These are phyloP conservation scores for Spilosoma lubricipeda DNA, from an alignment of 2,888 invertebrate genomes.

Conservation along the genomic window DNA sequence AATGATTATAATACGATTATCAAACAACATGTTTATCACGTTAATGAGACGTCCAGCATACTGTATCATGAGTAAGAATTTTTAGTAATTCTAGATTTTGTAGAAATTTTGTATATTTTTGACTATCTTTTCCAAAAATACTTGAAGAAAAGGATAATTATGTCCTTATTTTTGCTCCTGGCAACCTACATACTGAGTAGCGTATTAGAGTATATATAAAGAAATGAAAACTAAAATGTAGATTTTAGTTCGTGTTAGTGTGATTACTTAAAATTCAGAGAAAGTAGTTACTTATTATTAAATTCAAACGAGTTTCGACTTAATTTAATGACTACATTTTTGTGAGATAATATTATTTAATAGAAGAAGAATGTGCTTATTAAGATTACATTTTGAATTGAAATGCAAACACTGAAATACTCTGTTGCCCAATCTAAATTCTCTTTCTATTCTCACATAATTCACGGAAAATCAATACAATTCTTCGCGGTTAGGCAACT, in stretches of 20 bases:
- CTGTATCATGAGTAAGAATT: slow-evolving; percentile 94
- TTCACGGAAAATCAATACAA: not conserved
- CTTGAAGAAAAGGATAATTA: not conserved
- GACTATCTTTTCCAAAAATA: no score
- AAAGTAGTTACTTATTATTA: not conserved
- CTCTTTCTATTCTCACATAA: no score
- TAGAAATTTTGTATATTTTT: not conserved
- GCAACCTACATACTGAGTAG: not conserved
- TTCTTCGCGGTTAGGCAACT: not conserved
- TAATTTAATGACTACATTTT: not conserved
- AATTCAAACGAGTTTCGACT: not conserved
- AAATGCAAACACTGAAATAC: not conserved
- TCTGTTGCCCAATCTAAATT: not conserved
- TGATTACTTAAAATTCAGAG: not conserved
- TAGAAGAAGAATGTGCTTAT: not conserved
- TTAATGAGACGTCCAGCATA: slow-evolving; percentile 92
- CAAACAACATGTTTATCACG: slow-evolving; percentile 92
- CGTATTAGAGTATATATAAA: not conserved
- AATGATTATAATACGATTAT: slow-evolving; percentile 95
- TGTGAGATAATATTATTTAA: not conserved
- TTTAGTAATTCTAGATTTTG: not conserved
- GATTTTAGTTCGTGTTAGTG: not conserved
- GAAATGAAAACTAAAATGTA: not conserved
- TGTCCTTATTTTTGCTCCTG: not conserved
- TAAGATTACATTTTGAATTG: not conserved